These are phyloP conservation scores for Melanotaenia maccullochi DNA, from an alignment of 2,797 vertebrate species.

Conservation along the genomic window DNA sequence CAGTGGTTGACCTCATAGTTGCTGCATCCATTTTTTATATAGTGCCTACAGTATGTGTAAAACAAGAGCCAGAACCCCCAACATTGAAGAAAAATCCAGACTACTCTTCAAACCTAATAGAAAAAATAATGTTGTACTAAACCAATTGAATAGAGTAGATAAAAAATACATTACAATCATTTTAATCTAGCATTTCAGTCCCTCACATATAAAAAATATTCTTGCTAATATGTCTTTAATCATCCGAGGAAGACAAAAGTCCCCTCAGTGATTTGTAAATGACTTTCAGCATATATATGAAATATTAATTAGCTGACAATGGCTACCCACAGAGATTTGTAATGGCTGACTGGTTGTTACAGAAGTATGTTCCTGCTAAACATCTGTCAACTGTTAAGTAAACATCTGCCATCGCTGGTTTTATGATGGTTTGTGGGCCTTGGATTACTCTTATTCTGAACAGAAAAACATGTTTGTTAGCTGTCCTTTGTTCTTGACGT, in stretches of 20 bases:
- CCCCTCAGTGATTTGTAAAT: neutral
- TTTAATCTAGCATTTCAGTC: neutral
- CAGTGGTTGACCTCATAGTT: neutral
- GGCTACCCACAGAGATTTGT: neutral
- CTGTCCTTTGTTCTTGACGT: slow-evolving; percentile 1
- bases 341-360: slow-evolving; percentile 6
- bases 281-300: slow-evolving; percentile 3
- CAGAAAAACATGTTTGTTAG: slow-evolving; percentile 11
- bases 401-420: slow-evolving; percentile 33
- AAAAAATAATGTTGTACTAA: neutral
- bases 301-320: slow-evolving; percentile 15
- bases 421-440: slow-evolving; percentile 14
- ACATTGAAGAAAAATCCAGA: neutral
- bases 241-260: neutral
- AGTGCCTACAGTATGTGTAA: neutral
- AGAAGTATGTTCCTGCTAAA: slow-evolving; percentile 21
- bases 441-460: neutral
- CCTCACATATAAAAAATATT: neutral
- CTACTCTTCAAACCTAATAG: neutral
- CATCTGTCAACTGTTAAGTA: slow-evolving; percentile 36
- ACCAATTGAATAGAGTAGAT: neutral
- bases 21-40: neutral
- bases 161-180: neutral
- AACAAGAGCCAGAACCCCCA: neutral
- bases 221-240: neutral